These are phyloP conservation scores for Magallana nippona DNA, from an alignment of 2,888 invertebrate species.

Conservation along the genomic window DNA sequence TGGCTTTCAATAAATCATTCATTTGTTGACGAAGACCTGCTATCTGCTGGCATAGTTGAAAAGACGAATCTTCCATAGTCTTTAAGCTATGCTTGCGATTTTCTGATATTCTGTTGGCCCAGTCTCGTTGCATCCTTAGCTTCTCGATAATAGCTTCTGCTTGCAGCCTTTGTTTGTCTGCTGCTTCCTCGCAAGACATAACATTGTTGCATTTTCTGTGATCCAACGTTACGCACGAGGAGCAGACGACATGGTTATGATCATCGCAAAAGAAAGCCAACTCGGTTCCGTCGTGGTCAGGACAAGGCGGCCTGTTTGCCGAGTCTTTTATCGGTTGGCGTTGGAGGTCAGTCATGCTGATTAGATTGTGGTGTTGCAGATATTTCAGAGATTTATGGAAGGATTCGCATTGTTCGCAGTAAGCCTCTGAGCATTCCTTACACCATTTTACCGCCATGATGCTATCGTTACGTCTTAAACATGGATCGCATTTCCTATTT, in stretches of 20 bases:
- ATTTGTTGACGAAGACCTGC: constrained; percentile 59
- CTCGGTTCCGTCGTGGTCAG: constrained; percentile 59
- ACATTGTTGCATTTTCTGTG: constrained; percentile 62
- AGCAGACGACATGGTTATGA: constrained; percentile 61
- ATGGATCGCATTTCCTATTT: constrained; percentile 61
- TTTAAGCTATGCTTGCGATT: constrained; percentile 60
- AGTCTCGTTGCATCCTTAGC: constrained; percentile 60
- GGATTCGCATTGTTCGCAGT: constrained; percentile 60
- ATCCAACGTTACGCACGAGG: constrained; percentile 61
- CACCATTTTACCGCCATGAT: constrained; percentile 65
- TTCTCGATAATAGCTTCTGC: constrained; percentile 59
- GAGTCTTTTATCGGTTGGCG: constrained; percentile 60
- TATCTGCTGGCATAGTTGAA: constrained; percentile 58
- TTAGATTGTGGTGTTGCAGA: constrained; percentile 57
- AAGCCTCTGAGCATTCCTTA: constrained; percentile 61
- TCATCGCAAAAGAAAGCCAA: constrained; percentile 63
- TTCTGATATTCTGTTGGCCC: constrained; percentile 60
- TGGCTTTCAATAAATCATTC: constrained; percentile 57
- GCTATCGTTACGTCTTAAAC: constrained; percentile 61
- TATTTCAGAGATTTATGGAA: constrained; percentile 62
- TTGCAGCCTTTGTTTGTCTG: constrained; percentile 57
- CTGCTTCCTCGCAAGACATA: constrained; percentile 58
- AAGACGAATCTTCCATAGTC: constrained; percentile 57
- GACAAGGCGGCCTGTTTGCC: constrained; percentile 58
- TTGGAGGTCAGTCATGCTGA: constrained; percentile 59